Conservation (phyloP, 37 sponge, comb jelly and placozoan species). For the Ianthella basta region DNA sequence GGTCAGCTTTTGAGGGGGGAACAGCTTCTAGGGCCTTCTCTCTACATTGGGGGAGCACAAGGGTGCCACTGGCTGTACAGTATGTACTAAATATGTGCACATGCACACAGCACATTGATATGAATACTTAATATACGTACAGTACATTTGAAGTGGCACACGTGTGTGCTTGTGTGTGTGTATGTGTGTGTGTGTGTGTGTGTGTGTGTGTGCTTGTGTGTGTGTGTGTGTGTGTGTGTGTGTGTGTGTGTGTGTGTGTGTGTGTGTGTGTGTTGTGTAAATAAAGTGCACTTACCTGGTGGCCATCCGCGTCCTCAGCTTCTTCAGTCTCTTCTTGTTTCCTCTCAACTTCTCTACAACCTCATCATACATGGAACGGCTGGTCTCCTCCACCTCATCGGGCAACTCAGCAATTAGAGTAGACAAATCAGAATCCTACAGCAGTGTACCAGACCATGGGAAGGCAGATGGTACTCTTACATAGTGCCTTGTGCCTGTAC, state of each 20-base stretch:
- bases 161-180: too few species aligned
- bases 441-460: neutral
- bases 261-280: too few species aligned
- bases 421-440: constrained; percentile 23
- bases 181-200: too few species aligned
- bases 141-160: too few species aligned
- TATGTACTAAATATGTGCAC: too few species aligned
- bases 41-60: neutral
- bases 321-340: constrained; percentile 80
- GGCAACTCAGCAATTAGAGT: constrained; percentile 49
- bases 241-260: too few species aligned
- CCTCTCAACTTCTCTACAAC: constrained; percentile 45
- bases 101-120: too few species aligned
- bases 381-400: constrained; percentile 46
- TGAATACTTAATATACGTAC: too few species aligned
- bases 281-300: constrained; percentile 45
- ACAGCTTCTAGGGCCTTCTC: neutral
- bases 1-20: neutral
- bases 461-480: neutral
- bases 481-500: too few species aligned
- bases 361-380: constrained; percentile 11
- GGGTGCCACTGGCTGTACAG: too few species aligned
- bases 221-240: too few species aligned
- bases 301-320: constrained; percentile 67
- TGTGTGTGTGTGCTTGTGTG: too few species aligned